Base-by-base conservation (phyloP, 2,888 invertebrate genomes). In the Apotomis betuletana region DNA sequence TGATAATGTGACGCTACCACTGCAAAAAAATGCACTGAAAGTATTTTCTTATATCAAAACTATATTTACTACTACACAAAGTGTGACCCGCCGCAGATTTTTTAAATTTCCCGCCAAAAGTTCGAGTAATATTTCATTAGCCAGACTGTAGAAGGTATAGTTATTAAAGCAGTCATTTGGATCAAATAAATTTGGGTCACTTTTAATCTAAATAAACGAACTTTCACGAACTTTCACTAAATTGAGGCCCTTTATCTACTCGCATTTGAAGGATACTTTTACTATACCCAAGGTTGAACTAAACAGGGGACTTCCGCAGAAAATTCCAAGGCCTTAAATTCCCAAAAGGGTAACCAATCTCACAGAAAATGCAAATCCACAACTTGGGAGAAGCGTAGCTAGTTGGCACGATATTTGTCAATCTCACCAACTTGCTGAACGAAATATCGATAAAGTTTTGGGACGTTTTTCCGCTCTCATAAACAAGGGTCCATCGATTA, bases 391-490 rank as follows among this genome's bases (percentile, higher is more conserved):
- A 67, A 27, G 15, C 63, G 46, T 44, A 63, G 62, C 62, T 68
- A 73, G 73, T 75, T 74, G 72, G 72, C 73, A 73, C 75, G 75
- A 62, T 69, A 76, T 76, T 76, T 76, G 74, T 77, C 75, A 74
- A 73, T 70, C 74, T 60, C 59, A 60, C 41, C 49, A 70, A 74
- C 64, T 76, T 68, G 27, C 65, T 55, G 64, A 64, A 54, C 70
- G 69, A 69, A 75, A 76, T 75, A 75, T 75, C 75, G 74, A 75
- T 71, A 71, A 75, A 75, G 64, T 75, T 76, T 74, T 67, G 69
- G 72, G 75, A 68, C 73, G 54, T 76, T 76, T 75, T 75, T 75
- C 76, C 75, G 59, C 73, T 41, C 55, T 57, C 60, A 74, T 76
- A 75, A 72, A 76, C 75, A 75, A 75, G 70, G 70, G 67, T 67